Evolutionary conservation across 2,888 invertebrate genomes (phyloP).

Genomic region (Mimachlamys varia): DNA sequence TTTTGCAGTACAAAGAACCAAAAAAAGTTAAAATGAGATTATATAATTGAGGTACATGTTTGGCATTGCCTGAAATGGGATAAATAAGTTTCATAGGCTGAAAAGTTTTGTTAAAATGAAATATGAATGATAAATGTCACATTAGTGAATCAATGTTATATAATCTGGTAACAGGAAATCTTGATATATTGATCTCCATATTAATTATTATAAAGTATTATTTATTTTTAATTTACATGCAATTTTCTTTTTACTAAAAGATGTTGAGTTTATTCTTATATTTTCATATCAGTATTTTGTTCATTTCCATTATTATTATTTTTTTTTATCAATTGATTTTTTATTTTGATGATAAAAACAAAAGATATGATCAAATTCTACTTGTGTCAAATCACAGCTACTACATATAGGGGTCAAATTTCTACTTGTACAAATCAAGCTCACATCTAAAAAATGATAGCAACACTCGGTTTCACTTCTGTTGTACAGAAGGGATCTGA

Average conservation of each 20-base stretch:
- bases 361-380: neutral
- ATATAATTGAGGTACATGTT: no score
- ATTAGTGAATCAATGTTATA: no score
- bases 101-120: neutral
- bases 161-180: no score
- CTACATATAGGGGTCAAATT: neutral
- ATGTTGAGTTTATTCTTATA: no score
- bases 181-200: no score
- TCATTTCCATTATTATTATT: no score
- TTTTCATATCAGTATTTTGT: no score
- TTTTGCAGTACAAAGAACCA: neutral
- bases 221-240: no score
- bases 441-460: neutral
- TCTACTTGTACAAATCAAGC: constrained; percentile 22
- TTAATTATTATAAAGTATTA: no score
- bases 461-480: neutral
- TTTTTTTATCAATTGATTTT: no score
- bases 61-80: neutral
- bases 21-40: neutral
- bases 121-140: neutral
- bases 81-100: neutral
- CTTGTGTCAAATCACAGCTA: neutral
- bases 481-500: neutral
- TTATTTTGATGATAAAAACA: neutral
- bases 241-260: no score